Evolutionary conservation across 2,113 vertebrate species (phyloP), one percentile per base, ranked within the genome.

Genomic region (Hemiscyllium ocellatum): DNA sequence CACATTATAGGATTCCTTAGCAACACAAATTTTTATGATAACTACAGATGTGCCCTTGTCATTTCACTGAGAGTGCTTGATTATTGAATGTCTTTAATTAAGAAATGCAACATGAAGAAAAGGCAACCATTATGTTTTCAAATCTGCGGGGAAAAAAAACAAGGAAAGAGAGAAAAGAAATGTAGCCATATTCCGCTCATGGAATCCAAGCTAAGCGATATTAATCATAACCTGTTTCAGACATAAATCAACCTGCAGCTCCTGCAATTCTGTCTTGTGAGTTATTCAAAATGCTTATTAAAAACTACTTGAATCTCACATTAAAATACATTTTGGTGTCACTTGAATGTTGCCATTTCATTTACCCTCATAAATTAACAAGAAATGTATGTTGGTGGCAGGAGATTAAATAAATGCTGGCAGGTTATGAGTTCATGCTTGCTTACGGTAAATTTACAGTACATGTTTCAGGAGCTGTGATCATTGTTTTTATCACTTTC

Each of bases 81-180:
- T 37, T 91, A 19, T 66, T 66, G 68, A 95, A 69, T 47, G 72
- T 72, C 47, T 42, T 70, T 72, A 95, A 95, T 94, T 95, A 95
- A 29, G 94, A 95, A 95, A 95, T 68, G 52, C 68, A 52, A 72
- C 68, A 72, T 72, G 94, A 95, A 95, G 94, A 72, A 70, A 70
- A 94, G 37, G 65, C 68, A 72, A 37, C 68, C 47, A 26, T 22
- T 72, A 52, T 72, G 33, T 29, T 72, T 95, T 94, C 93, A 72
- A 37, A 94, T 37, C 94, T 47, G 72, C 15, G 50, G 91, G 47
- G 3, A 52, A 94, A 70, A 69, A 95, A 26, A 50, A 52, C 33
- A 13, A 72, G 94, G 37, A 72, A 47, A 50, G 61, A 37, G 19
- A n/a, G 20, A 91, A 29, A 65, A 17, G 17, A 52, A 47, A 95